phyloP scores from a whole-genome alignment of 2,797 vertebrate genomes.

The Myoxocephalus aenaeus region DNA sequence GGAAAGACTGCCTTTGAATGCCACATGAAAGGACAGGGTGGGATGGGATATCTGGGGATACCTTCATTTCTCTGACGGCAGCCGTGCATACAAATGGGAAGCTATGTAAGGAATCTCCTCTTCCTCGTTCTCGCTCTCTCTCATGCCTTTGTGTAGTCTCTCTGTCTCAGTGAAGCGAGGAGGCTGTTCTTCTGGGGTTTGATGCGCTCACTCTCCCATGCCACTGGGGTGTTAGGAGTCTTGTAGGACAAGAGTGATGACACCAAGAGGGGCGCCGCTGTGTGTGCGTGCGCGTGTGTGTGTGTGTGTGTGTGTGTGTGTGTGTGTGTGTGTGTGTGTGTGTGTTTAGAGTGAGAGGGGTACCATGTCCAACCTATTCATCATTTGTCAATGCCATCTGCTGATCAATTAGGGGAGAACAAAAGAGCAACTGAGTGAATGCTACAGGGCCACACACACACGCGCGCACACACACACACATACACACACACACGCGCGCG shows the following conservation, averaged over 20 bases:
- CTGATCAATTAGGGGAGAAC: constrained; percentile 87
- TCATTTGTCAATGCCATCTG: constrained; percentile 84
- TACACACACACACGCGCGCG: neutral
- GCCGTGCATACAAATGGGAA: constrained; percentile 88
- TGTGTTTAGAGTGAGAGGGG: constrained; percentile 60
- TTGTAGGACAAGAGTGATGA: constrained; percentile 91
- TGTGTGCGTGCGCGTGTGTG: constrained; percentile 35
- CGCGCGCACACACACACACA: constrained; percentile 20
- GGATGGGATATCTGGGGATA: constrained; percentile 81
- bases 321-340: constrained; percentile 29
- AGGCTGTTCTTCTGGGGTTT: constrained; percentile 72
- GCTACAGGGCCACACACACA: constrained; percentile 55
- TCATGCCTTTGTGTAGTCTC: constrained; percentile 68
- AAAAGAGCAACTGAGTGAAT: constrained; percentile 75
- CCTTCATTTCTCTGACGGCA: constrained; percentile 81
- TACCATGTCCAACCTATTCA: constrained; percentile 77
- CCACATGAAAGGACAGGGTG: constrained; percentile 82
- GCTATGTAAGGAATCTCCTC: constrained; percentile 88
- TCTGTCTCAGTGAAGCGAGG: constrained; percentile 75
- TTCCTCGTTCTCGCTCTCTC: constrained; percentile 47
- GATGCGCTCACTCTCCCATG: constrained; percentile 87
- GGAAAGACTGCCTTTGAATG: constrained; percentile 83
- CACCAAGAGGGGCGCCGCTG: constrained; percentile 64
- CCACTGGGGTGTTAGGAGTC: constrained; percentile 85
- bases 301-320: constrained; percentile 55